These are phyloP conservation scores for Maconellicoccus hirsutus DNA, from an alignment of 1,140 invertebrate genomes.

Conservation along the genomic window DNA sequence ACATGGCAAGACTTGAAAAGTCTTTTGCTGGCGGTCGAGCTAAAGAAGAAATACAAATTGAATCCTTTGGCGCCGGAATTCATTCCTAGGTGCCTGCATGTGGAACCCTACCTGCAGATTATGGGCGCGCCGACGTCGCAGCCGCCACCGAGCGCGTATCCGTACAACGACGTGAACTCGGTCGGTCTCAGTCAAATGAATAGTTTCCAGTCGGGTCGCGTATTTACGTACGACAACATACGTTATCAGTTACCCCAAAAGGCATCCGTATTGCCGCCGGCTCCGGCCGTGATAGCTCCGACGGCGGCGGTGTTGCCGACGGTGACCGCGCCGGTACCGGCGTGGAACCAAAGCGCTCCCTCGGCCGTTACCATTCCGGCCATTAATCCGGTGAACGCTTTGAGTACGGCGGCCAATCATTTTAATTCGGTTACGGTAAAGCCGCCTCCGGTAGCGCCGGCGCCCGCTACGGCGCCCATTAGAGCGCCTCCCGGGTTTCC, in stretches of 20 bases:
- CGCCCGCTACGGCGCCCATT: neutral
- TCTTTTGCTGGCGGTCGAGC: constrained; percentile 57
- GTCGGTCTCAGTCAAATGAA: neutral
- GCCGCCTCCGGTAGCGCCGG: neutral
- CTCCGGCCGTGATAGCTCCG: neutral
- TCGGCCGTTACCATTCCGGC: neutral
- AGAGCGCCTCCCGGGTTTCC: neutral
- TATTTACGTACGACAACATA: constrained; percentile 11
- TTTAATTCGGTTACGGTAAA: neutral
- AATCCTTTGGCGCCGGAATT: constrained; percentile 77
- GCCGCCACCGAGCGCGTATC: neutral
- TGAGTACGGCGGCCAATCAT: neutral
- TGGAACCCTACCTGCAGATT: constrained; percentile 31
- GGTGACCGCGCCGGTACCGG: neutral
- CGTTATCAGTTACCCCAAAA: constrained; percentile 13
- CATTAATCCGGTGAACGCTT: neutral
- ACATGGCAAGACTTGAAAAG: constrained; percentile 52
- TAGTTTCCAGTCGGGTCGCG: neutral
- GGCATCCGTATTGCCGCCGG: neutral
- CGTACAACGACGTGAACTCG: neutral
- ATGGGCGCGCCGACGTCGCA: neutral
- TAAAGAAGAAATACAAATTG: constrained; percentile 59
- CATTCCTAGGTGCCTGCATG: constrained; percentile 44
- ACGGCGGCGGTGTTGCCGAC: neutral
- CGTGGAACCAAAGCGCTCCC: neutral